Conservation (phyloP, 2,113 vertebrate species). For the Malurus alboscapulatus region DNA sequence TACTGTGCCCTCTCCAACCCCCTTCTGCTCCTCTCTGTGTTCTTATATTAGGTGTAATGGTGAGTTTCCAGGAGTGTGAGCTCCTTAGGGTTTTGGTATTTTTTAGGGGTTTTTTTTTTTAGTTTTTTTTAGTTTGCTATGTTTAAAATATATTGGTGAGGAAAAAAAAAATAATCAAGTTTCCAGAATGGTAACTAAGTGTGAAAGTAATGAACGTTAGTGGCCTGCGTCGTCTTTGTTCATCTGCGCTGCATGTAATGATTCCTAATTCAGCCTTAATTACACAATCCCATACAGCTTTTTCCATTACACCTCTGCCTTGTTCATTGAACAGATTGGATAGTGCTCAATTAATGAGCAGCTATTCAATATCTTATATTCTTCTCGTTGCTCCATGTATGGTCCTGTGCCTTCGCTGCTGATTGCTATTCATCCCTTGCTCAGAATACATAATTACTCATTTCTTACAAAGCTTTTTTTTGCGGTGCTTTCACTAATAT, state of each 20-base stretch:
- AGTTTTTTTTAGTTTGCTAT: background rate
- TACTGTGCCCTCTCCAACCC: background rate
- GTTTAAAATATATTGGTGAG: background rate
- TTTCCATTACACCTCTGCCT: conserved; percentile 27
- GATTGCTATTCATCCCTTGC: conserved; percentile 21
- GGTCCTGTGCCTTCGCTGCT: conserved; percentile 24
- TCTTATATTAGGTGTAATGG: background rate
- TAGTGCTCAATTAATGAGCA: conserved; percentile 33
- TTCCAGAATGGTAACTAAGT: background rate
- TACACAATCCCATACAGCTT: background rate
- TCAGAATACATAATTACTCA: conserved; percentile 39
- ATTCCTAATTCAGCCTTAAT: conserved; percentile 38
- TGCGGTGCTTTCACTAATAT: conserved; percentile 2
- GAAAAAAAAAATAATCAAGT: background rate
- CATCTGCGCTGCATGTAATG: background rate
- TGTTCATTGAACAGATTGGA: conserved; percentile 38
- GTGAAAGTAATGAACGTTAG: background rate
- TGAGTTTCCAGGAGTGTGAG: background rate
- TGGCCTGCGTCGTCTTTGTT: background rate
- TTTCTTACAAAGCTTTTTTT: conserved; percentile 42
- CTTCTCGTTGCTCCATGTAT: background rate
- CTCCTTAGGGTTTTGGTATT: background rate
- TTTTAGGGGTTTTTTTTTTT: background rate
- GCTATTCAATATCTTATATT: conserved; percentile 39
- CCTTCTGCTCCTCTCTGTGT: background rate